Percentiles rank a stretch among this genome's conserved stretches.
These are phyloP conservation scores for Hiodon tergisus DNA, from an alignment of 2,113 vertebrate species.

Conservation along the genomic window DNA sequence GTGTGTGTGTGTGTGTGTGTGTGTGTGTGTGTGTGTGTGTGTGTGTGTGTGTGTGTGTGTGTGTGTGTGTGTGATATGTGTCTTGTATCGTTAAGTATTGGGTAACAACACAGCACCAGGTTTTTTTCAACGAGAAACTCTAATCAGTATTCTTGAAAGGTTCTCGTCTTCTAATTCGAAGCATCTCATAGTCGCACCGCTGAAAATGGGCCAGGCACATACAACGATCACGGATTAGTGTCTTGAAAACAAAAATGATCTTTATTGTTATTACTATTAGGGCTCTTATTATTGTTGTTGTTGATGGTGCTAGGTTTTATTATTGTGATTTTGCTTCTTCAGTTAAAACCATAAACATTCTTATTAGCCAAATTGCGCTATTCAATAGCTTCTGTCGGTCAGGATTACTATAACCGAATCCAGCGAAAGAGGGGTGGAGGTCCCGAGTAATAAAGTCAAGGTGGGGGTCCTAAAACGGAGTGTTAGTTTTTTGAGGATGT, in stretches of 20 bases:
- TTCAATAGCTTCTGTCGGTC: background rate
- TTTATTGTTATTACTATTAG: background rate
- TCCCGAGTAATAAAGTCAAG: constrained; percentile 42
- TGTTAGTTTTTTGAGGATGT: constrained; percentile 60
- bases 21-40: too few relatives aligned
- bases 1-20: too few relatives aligned
- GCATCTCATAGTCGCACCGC: background rate
- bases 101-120: background rate
- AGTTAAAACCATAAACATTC: background rate
- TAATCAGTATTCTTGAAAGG: background rate
- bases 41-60: too few relatives aligned
- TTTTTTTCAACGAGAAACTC: constrained; percentile 11
- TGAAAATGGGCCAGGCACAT: too few relatives aligned
- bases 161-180: background rate
- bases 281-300: background rate
- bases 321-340: background rate
- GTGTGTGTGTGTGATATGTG: too few relatives aligned
- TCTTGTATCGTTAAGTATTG: constrained; percentile 12
- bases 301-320: too few relatives aligned
- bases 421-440: background rate
- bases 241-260: background rate
- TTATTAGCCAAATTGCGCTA: background rate
- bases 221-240: too few relatives aligned
- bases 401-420: constrained; percentile 31
- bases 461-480: constrained; percentile 60